Base-by-base conservation (phyloP, 2,888 invertebrate species). In the Ectemnius continuus region DNA sequence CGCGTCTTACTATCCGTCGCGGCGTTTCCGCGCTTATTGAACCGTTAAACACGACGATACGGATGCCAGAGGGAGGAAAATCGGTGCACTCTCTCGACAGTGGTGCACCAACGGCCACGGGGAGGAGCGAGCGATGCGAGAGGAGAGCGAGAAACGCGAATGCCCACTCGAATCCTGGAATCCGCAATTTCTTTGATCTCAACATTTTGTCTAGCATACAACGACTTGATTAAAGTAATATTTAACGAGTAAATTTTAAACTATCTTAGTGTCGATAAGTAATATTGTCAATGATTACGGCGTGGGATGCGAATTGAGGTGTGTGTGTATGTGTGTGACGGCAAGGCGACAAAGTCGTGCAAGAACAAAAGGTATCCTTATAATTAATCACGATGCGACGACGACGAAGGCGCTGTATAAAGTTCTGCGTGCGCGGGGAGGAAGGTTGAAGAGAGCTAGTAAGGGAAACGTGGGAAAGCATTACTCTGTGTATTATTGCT, bases 161-260 rank as follows among this genome's bases (percentile, higher is more conserved):
- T 61, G 67, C 76, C 70, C 70, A 75, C 64, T 75, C 77, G 74
- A 74, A 79, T 73, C 73, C 79, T 80, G 75, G 73, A 85, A 86
- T 84, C 83, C 84, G 85, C 88, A 88, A 85, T 90, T 90, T 90
- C 88, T 88, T 90, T 91, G 91, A 91, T 91, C 91, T 91, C 91
- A 91, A 87, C 87, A 86, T 85, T 36, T 87, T 86, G 87, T 88
- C 87, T 87, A 88, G 87, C 85, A 88, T 86, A 89, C 89, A 89
- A 89, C 89, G 89, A 89, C 86, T 88, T 86, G 86, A 87, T 86
- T 85, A 84, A 84, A 83, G 36, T 84, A 83, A 82, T 88, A 86
- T 86, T 84, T 86, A 86, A 86, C 79, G 83, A 85, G 78, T 86
- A 82, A 83, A 82, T 76, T 84, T 84, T 84, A 83, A 80, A 82